Evolutionary conservation across 2,888 invertebrate species (phyloP).

Genomic region (Anaspis maculata): DNA sequence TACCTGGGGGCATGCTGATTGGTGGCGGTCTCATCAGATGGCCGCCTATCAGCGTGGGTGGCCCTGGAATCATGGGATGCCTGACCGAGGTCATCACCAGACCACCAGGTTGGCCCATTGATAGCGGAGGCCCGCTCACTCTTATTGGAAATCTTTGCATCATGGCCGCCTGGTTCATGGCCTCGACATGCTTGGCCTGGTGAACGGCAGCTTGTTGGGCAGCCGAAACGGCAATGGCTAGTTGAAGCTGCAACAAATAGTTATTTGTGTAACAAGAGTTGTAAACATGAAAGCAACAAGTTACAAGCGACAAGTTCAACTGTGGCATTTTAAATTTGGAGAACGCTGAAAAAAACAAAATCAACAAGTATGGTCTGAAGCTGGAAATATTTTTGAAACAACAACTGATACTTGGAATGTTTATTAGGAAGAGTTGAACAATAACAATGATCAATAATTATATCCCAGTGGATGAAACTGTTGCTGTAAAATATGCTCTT

Average conservation of each 20-base stretch:
- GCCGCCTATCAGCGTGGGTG: constrained; percentile 48
- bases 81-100: constrained; percentile 48
- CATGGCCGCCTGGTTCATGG: constrained; percentile 37
- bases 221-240: constrained; percentile 43
- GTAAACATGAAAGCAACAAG: no score
- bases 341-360: no score
- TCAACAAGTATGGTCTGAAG: no score
- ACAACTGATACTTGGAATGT: no score
- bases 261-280: no score
- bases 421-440: no score
- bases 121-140: constrained; percentile 40
- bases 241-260: constrained; percentile 29
- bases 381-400: no score
- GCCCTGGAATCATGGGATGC: constrained; percentile 45
- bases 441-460: no score
- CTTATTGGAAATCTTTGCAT: constrained; percentile 44
- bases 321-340: no score
- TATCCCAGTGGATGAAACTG: no score
- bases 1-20: constrained; percentile 59
- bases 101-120: constrained; percentile 45
- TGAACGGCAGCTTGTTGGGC: constrained; percentile 45
- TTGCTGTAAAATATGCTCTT: no score
- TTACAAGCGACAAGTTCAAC: no score
- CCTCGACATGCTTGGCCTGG: constrained; percentile 40
- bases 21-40: constrained; percentile 58